A percentile compares a stretch with the other conserved stretches of the same genome.
Conservation (phyloP, 1,140 invertebrate genomes). For the Heliconius melpomene region DNA sequence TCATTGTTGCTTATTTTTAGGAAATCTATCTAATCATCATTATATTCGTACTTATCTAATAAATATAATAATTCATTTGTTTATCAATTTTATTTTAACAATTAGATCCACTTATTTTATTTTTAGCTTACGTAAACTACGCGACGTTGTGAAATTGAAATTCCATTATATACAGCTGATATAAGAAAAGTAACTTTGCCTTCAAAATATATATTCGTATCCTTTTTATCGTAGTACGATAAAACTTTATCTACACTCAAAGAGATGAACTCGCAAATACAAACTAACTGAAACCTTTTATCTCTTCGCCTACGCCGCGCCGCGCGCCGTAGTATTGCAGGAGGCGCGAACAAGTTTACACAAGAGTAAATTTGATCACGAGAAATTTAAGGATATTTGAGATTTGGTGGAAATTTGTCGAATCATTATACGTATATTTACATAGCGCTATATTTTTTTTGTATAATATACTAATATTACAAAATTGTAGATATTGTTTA, state of each 20-base stretch:
- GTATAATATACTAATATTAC: no score
- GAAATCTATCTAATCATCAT: no score
- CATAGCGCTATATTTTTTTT: no score
- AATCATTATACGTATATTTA: background rate
- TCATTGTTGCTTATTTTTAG: no score
- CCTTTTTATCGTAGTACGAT: constrained; percentile 2
- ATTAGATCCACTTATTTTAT: no score
- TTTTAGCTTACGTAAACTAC: no score
- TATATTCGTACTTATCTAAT: no score
- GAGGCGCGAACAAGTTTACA: constrained; percentile 12
- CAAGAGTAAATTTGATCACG: constrained; percentile 8
- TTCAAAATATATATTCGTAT: background rate
- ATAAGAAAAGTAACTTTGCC: no score
- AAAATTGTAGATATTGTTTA: no score
- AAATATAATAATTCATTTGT: no score
- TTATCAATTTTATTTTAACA: no score
- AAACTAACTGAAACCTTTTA: constrained; percentile 28
- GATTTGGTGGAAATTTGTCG: background rate
- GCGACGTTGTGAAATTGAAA: background rate
- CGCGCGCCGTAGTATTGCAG: background rate
- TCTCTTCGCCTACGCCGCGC: constrained; percentile 13
- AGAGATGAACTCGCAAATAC: constrained; percentile 9
- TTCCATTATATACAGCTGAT: background rate
- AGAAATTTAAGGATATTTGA: background rate
- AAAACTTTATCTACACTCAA: constrained; percentile 5